Evolutionary conservation across 1,140 invertebrate species (phyloP).

Genomic region (Drosophila bocki): DNA sequence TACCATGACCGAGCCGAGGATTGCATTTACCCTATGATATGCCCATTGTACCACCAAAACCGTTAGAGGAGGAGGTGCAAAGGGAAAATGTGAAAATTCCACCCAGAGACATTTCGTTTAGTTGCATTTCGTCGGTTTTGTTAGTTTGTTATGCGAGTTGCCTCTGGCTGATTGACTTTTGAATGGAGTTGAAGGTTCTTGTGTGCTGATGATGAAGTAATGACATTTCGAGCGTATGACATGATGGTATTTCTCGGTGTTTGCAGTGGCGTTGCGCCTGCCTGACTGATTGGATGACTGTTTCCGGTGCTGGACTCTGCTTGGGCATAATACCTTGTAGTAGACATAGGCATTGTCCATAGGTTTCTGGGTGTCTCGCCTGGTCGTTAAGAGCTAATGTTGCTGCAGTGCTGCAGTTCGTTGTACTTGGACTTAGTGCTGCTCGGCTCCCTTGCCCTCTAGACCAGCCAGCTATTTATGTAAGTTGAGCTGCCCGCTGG

Average conservation of each 20-base stretch:
- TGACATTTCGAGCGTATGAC: conserved; percentile 50
- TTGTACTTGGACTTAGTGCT: conserved; percentile 61
- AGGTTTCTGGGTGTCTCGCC: conserved; percentile 71
- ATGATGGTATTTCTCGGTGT: conserved; percentile 41
- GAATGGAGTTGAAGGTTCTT: conserved; percentile 56
- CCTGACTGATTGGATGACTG: conserved; percentile 44
- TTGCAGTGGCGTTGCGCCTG: conserved; percentile 14
- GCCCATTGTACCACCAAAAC: conserved; percentile 26
- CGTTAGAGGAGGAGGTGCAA: background rate
- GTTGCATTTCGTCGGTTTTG: conserved; percentile 37
- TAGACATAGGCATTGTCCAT: conserved; percentile 85
- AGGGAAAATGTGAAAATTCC: conserved; percentile 5
- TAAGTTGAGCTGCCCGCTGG: conserved; percentile 70
- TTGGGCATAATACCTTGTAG: conserved; percentile 81
- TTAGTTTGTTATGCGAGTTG: conserved; percentile 45
- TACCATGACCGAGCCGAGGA: conserved; percentile 15
- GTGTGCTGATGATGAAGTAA: conserved; percentile 50
- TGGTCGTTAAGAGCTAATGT: conserved; percentile 69
- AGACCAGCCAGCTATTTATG: conserved; percentile 66
- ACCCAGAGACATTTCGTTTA: conserved; percentile 35
- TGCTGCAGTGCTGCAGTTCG: conserved; percentile 70
- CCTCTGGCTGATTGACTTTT: conserved; percentile 48
- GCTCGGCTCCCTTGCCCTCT: conserved; percentile 16
- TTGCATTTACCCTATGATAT: conserved; percentile 16
- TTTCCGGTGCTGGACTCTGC: conserved; percentile 26